These are phyloP conservation scores for Antheraea assamensis DNA, from an alignment of 2,888 invertebrate genomes.

Conservation along the genomic window DNA sequence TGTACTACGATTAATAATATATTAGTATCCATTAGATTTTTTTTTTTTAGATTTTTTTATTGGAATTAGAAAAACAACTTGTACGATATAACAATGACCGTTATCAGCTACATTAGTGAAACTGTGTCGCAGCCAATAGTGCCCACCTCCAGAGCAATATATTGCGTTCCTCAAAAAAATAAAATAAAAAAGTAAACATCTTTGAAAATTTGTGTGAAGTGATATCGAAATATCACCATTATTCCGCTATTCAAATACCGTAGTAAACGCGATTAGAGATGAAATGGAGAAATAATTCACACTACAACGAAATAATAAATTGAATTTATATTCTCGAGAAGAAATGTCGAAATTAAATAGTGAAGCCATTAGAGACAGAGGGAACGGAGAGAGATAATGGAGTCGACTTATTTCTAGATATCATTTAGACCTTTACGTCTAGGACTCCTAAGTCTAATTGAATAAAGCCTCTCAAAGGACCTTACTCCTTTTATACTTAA, in stretches of 20 bases:
- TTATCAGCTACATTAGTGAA: too few species aligned
- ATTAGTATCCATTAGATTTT: too few species aligned
- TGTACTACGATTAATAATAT: too few species aligned
- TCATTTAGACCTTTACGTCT: not conserved
- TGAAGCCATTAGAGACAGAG: not conserved
- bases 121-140: too few species aligned
- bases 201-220: too few species aligned
- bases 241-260: not conserved
- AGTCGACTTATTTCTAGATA: not conserved
- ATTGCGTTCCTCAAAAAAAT: too few species aligned
- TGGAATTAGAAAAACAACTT: too few species aligned
- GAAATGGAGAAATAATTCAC: not conserved
- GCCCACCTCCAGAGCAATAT: too few species aligned
- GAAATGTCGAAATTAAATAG: slow-evolving; percentile 3
- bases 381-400: not conserved
- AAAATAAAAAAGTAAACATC: too few species aligned
- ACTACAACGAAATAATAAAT: not conserved
- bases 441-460: not conserved
- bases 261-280: not conserved
- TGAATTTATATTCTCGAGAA: not conserved
- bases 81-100: too few species aligned
- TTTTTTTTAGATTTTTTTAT: too few species aligned
- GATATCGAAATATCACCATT: too few species aligned
- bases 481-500: not conserved
- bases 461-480: not conserved